Conservation (phyloP, 2,797 vertebrate species). For the Acanthornis magna region DNA sequence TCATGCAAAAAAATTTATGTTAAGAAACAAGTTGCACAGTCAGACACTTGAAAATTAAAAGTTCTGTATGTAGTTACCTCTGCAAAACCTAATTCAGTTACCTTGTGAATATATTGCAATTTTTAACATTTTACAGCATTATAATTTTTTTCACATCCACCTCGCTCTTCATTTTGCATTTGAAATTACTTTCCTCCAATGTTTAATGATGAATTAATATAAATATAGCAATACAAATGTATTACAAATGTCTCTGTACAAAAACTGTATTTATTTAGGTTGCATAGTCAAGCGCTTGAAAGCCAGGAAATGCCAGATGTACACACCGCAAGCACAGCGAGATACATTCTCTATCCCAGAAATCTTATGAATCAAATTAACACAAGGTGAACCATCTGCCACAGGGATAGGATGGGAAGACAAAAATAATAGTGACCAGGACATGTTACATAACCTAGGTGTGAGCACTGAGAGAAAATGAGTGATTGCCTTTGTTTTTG, state of each 20-base stretch:
- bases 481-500: neutral
- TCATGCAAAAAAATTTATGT: neutral
- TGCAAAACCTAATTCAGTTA: neutral
- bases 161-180: neutral
- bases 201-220: neutral
- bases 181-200: neutral
- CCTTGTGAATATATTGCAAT: neutral
- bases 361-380: conserved; percentile 28
- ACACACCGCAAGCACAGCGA: neutral
- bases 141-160: neutral
- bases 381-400: conserved; percentile 4
- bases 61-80: neutral
- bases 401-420: neutral
- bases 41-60: neutral
- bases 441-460: neutral
- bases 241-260: neutral
- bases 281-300: neutral
- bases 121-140: neutral
- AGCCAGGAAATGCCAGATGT: neutral
- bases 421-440: neutral
- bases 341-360: neutral
- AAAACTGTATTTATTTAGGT: neutral
- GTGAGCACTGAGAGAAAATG: neutral
- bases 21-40: neutral
- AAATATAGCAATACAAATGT: neutral